A percentile compares a stretch with the other conserved stretches of the same genome.
These are phyloP conservation scores for Crypturellus undulatus DNA, from an alignment of 2,113 vertebrate genomes.

Conservation along the genomic window DNA sequence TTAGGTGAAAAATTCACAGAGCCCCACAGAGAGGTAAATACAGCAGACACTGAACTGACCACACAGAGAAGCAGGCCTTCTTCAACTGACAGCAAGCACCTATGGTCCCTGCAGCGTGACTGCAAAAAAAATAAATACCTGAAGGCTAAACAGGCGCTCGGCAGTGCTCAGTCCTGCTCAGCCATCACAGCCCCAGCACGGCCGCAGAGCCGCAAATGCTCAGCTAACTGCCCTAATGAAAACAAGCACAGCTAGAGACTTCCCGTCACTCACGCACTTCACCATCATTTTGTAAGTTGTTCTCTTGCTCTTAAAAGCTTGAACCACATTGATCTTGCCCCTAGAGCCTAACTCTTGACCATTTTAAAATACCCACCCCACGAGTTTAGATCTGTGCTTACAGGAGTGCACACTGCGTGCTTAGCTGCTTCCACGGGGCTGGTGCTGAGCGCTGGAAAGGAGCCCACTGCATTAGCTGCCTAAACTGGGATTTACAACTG, in stretches of 20 bases:
- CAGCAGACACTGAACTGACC: not conserved
- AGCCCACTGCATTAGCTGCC: not conserved
- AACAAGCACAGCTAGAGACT: not conserved
- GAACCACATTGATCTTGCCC: not conserved
- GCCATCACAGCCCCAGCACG: not conserved
- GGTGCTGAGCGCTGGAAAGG: not conserved
- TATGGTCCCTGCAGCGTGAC: accelerated
- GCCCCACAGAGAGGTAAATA: not conserved
- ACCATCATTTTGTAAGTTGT: not conserved
- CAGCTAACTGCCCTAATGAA: not conserved
- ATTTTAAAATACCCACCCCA: not conserved
- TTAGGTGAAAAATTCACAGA: not conserved
- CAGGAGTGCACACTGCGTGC: not conserved
- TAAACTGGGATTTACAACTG: not conserved
- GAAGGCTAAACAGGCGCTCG: not conserved
- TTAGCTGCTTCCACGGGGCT: not conserved
- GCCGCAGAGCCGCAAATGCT: not conserved
- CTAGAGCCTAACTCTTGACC: not conserved
- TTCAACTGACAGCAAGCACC: not conserved
- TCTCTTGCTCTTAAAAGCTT: not conserved
- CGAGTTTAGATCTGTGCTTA: not conserved
- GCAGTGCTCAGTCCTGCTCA: not conserved
- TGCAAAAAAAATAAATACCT: not conserved
- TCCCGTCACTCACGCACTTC: not conserved
- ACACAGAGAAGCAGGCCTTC: not conserved